A percentile compares a stretch with the other conserved stretches of the same genome.
These are phyloP conservation scores for Hyaena hyaena DNA, from an alignment of 2,113 vertebrate species.

Conservation along the genomic window DNA sequence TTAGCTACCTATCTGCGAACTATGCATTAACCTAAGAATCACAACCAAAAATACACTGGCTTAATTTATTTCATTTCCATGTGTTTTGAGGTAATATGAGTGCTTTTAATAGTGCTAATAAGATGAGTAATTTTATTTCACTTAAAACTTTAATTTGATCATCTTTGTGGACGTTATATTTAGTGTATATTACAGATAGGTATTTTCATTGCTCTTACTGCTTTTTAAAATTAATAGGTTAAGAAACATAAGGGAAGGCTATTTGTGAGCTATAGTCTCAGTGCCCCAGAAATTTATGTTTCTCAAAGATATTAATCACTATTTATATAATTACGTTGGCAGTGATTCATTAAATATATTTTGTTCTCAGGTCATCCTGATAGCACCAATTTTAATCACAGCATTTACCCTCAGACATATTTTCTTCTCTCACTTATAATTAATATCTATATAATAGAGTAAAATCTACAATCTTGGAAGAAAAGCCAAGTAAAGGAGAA, in stretches of 20 bases:
- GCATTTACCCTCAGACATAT: conserved; percentile 67
- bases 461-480: conserved; percentile 40
- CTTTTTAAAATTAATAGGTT: conserved; percentile 52
- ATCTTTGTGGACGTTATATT: background rate
- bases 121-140: conserved; percentile 23
- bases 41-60: background rate
- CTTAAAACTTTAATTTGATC: conserved; percentile 34
- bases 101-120: background rate
- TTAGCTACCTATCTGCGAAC: background rate
- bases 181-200: conserved; percentile 6
- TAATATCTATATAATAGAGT: conserved; percentile 45
- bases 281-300: conserved; percentile 59
- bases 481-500: conserved; percentile 25
- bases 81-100: background rate
- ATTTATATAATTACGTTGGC: conserved; percentile 73
- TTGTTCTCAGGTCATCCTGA: conserved; percentile 69
- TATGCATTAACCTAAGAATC: background rate
- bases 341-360: conserved; percentile 70
- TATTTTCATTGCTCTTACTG: conserved; percentile 29
- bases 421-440: conserved; percentile 67
- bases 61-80: conserved; percentile 31
- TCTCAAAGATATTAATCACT: conserved; percentile 52
- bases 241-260: conserved; percentile 54
- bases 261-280: conserved; percentile 64
- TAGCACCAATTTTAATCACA: conserved; percentile 68